Percentiles rank a stretch among this genome's conserved stretches.
Evolutionary conservation across 2,888 invertebrate genomes (phyloP).

Genomic region (Catocala sponsa): DNA sequence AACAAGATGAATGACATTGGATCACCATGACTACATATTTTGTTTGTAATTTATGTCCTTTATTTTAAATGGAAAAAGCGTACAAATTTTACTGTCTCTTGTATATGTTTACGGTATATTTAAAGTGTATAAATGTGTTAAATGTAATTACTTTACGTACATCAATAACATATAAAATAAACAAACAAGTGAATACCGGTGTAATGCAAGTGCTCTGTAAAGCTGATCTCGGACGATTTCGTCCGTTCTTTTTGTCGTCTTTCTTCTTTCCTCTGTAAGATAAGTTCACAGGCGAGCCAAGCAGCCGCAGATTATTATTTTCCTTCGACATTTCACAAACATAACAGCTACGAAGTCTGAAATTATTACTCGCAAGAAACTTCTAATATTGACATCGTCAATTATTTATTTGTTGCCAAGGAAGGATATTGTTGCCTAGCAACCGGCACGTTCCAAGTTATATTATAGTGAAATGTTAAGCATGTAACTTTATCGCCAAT

Average conservation of each 20-base stretch:
- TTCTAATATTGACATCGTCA: constrained; percentile 14
- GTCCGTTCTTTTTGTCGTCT: constrained; percentile 74
- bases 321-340: constrained; percentile 82
- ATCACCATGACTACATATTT: constrained; percentile 26
- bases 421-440: constrained; percentile 63
- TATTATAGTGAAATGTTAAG: no score
- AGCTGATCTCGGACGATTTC: constrained; percentile 79
- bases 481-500: no score
- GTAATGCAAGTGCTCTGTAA: constrained; percentile 74
- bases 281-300: constrained; percentile 82
- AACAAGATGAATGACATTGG: neutral
- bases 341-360: constrained; percentile 49
- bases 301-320: constrained; percentile 75
- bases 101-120: no score
- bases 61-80: no score
- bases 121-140: neutral
- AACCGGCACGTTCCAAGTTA: constrained; percentile 43
- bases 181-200: constrained; percentile 61
- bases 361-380: constrained; percentile 12
- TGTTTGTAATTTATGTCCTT: constrained; percentile 8
- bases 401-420: constrained; percentile 60
- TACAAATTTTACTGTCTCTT: no score
- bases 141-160: neutral
- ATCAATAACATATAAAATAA: neutral
- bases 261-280: constrained; percentile 79